These are phyloP conservation scores for Natator depressus DNA, from an alignment of 2,113 vertebrate species.

Conservation along the genomic window DNA sequence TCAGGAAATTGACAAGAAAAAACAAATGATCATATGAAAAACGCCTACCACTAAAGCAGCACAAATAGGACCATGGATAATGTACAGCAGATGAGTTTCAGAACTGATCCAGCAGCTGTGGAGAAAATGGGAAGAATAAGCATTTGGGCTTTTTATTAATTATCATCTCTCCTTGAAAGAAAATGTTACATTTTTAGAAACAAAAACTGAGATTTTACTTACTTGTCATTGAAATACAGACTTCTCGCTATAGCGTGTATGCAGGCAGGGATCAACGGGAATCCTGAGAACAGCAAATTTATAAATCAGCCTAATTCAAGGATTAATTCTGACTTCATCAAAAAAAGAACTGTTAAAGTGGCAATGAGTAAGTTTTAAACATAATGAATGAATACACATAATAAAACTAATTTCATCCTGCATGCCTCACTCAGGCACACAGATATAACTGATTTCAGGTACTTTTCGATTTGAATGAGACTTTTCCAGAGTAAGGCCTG, in stretches of 20 bases:
- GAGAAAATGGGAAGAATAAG: slow-evolving; percentile 34
- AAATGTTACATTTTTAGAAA: background rate
- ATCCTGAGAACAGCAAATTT: slow-evolving; percentile 80
- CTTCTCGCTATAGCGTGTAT: slow-evolving; percentile 93
- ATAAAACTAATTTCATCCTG: background rate
- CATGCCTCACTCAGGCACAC: background rate
- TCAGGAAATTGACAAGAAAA: background rate
- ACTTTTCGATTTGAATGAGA: background rate
- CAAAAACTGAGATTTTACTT: slow-evolving; percentile 64
- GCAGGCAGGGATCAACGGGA: slow-evolving; percentile 93
- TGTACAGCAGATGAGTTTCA: slow-evolving; percentile 95
- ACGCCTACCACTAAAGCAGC: slow-evolving; percentile 92
- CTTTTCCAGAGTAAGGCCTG: background rate
- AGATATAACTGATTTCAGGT: background rate
- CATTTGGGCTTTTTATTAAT: background rate
- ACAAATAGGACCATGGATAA: slow-evolving; percentile 97
- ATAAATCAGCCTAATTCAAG: background rate
- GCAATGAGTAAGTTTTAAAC: background rate
- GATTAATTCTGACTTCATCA: background rate
- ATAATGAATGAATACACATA: background rate
- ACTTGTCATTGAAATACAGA: slow-evolving; percentile 98
- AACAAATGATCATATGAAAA: background rate
- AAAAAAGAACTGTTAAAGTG: background rate
- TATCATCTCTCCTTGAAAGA: background rate
- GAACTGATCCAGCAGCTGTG: slow-evolving; percentile 97